These are phyloP conservation scores for Coelinius sp. DNA, from an alignment of 2,888 invertebrate species.

Conservation along the genomic window DNA sequence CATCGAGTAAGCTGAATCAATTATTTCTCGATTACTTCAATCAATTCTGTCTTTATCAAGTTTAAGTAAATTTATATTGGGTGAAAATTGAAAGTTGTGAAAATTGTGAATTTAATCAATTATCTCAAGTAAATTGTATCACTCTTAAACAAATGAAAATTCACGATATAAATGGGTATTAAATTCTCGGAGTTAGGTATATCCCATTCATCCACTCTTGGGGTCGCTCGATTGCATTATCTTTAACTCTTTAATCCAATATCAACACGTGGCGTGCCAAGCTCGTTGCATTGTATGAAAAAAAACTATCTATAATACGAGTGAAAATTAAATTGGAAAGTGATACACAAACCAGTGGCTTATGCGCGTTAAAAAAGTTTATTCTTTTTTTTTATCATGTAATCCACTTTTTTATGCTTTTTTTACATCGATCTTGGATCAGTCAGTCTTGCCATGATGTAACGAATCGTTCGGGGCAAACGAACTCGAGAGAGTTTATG, in stretches of 20 bases:
- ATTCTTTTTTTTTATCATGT: neutral
- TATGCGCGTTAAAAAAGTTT: neutral
- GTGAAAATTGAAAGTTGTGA: no score
- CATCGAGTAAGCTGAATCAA: neutral
- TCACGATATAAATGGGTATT: neutral
- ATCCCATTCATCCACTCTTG: slow-evolving; percentile 25
- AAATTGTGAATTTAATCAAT: neutral
- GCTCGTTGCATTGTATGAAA: neutral
- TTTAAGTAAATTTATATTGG: no score
- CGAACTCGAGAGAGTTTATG: neutral
- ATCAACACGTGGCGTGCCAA: slow-evolving; percentile 26
- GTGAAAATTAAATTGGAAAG: neutral
- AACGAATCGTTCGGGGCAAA: neutral
- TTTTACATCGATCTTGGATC: neutral
- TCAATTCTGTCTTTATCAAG: no score
- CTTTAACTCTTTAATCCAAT: slow-evolving; percentile 29
- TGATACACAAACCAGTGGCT: neutral
- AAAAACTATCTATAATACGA: neutral
- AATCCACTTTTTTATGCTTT: neutral
- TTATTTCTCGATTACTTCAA: no score
- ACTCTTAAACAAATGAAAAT: slow-evolving; percentile 2
- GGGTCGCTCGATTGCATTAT: slow-evolving; percentile 21
- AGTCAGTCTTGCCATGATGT: neutral
- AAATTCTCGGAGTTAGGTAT: neutral
- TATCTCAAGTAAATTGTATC: neutral